Conservation (phyloP, 2,888 invertebrate genomes). For the Mystacides longicornis region DNA sequence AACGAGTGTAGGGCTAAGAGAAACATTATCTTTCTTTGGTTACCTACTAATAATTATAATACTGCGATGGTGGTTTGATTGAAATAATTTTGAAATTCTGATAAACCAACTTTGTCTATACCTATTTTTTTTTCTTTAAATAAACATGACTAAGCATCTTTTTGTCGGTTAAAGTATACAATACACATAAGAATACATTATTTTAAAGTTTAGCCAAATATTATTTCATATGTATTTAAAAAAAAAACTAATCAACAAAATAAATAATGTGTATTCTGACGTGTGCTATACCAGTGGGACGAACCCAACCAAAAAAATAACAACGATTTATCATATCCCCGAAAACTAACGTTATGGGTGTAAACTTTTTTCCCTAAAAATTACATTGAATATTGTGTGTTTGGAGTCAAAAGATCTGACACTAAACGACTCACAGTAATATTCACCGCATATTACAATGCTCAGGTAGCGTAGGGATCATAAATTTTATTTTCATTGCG, state of each 20-base stretch:
- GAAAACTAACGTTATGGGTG: neutral
- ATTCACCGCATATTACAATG: conserved; percentile 7
- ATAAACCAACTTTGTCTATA: no score
- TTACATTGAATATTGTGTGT: conserved; percentile 5
- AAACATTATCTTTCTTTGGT: no score
- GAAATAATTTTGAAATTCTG: no score
- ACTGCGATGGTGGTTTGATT: no score
- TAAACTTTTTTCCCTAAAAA: conserved; percentile 1
- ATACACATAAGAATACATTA: no score
- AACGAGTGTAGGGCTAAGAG: no score
- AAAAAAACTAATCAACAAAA: neutral
- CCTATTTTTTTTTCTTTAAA: no score
- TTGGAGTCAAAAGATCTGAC: conserved; percentile 10
- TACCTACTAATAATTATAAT: no score
- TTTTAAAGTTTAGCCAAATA: no score
- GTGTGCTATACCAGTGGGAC: conserved; percentile 6
- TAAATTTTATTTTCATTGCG: conserved; percentile 19
- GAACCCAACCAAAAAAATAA: conserved; percentile 7
- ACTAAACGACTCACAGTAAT: conserved; percentile 2
- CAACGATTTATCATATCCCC: conserved; percentile 10
- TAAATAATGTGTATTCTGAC: conserved; percentile 11
- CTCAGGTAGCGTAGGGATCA: conserved; percentile 20
- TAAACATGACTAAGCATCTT: no score
- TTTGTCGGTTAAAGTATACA: no score
- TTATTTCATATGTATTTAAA: no score